A percentile compares a stretch with the other conserved stretches of the same genome.
phyloP scores from a whole-genome alignment of 2,888 invertebrate species.

The Phorcus lineatus region DNA sequence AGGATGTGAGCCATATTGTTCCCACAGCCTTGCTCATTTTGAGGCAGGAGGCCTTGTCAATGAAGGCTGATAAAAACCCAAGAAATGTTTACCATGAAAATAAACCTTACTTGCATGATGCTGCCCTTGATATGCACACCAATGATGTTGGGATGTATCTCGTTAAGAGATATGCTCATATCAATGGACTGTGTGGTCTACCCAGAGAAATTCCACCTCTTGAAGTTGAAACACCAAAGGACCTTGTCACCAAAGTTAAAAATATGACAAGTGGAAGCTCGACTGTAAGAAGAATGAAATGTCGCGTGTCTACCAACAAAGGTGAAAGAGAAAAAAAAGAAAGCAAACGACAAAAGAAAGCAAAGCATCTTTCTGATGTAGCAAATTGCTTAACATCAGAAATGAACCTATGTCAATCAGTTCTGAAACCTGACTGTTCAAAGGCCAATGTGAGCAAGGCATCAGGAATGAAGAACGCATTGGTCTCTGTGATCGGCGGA shows the following conservation, averaged over 20 bases:
- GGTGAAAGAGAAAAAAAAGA: slow-evolving; percentile 28
- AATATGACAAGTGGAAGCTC: background rate
- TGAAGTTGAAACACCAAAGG: background rate
- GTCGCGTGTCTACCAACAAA: slow-evolving; percentile 21
- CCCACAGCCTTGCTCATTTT: slow-evolving; percentile 26
- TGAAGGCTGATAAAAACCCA: background rate
- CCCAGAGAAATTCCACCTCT: too few species aligned
- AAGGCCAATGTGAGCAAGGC: slow-evolving; percentile 27
- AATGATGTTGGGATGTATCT: background rate
- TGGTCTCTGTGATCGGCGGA: background rate
- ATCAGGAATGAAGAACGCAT: background rate
- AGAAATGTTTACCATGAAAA: slow-evolving; percentile 29
- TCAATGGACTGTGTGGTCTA: too few species aligned
- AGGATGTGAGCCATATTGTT: slow-evolving; percentile 31
- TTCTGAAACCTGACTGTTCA: slow-evolving; percentile 37
- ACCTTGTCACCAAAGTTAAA: background rate
- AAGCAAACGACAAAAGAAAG: slow-evolving; percentile 17
- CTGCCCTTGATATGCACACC: slow-evolving; percentile 20
- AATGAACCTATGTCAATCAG: slow-evolving; percentile 39
- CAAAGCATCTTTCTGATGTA: slow-evolving; percentile 9
- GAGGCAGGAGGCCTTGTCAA: slow-evolving; percentile 23
- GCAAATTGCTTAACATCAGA: slow-evolving; percentile 28
- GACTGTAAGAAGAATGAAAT: background rate
- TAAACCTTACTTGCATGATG: background rate
- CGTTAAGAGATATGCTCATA: too few species aligned